Conservation (phyloP, 2,888 invertebrate species). For the Lacanobia oleracea region DNA sequence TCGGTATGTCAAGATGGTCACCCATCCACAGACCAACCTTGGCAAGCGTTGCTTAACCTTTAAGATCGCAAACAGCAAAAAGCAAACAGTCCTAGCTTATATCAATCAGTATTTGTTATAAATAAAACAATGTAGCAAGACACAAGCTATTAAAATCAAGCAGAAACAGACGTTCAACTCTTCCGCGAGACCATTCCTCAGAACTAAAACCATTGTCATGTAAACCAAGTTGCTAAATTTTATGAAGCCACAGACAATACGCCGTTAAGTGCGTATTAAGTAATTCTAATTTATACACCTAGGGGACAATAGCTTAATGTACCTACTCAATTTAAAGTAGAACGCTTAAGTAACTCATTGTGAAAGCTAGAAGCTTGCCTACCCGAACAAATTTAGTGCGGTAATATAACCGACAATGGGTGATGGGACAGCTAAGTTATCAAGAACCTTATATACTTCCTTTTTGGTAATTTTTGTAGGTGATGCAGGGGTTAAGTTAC, state of each 20-base stretch:
- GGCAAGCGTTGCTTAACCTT: too few relatives aligned
- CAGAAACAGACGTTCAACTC: background rate
- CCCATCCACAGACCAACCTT: too few relatives aligned
- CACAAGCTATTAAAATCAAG: background rate
- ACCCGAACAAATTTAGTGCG: slow-evolving; percentile 60
- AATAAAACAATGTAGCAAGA: slow-evolving; percentile 15
- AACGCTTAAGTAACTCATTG: slow-evolving; percentile 67
- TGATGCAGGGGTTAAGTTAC: slow-evolving; percentile 16
- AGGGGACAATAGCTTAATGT: slow-evolving; percentile 61
- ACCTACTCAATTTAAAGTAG: slow-evolving; percentile 66
- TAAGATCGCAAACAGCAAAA: too few relatives aligned
- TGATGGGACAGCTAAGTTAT: slow-evolving; percentile 45
- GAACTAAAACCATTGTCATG: slow-evolving; percentile 52
- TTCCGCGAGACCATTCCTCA: slow-evolving; percentile 25
- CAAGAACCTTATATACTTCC: slow-evolving; percentile 41
- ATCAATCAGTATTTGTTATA: background rate
- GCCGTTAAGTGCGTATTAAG: slow-evolving; percentile 59
- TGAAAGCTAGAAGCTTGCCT: slow-evolving; percentile 62
- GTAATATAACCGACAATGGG: slow-evolving; percentile 64
- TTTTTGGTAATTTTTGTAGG: background rate
- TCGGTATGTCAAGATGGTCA: too few relatives aligned
- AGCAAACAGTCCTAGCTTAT: too few relatives aligned
- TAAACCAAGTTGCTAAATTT: slow-evolving; percentile 55
- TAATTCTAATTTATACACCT: slow-evolving; percentile 60
- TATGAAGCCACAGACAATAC: slow-evolving; percentile 60